Conservation (phyloP, 2,113 vertebrate genomes). For the Malurus elegans region DNA sequence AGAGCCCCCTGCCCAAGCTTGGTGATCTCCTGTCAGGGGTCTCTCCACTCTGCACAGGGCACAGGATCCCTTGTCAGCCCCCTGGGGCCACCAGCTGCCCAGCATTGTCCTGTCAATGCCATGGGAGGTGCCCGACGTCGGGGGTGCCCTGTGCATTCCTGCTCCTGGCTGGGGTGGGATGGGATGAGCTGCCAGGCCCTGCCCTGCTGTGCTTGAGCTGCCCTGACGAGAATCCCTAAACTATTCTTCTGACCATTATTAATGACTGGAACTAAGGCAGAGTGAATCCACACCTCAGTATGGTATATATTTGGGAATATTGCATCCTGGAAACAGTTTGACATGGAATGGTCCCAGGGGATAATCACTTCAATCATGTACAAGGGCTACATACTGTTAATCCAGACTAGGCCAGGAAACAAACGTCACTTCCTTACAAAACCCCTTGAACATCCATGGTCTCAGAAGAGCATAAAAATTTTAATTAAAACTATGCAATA, state of each 20-base stretch:
- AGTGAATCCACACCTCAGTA: background rate
- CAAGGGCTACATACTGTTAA: background rate
- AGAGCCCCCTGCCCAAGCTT: too few relatives aligned
- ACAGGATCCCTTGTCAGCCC: background rate
- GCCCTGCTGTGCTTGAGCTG: accelerated
- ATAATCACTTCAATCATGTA: background rate
- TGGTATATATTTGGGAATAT: background rate
- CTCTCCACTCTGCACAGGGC: too few relatives aligned
- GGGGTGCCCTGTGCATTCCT: background rate
- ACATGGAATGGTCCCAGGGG: background rate
- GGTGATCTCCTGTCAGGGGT: background rate
- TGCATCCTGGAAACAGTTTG: background rate
- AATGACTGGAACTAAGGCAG: background rate
- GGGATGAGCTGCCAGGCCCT: background rate
- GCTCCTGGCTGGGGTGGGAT: background rate
- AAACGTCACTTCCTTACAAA: background rate
- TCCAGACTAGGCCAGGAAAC: background rate
- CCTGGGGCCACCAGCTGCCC: background rate
- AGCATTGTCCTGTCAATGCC: background rate
- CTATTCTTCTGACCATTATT: background rate
- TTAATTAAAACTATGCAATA: background rate
- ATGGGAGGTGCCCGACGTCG: accelerated
- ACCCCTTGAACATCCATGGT: background rate
- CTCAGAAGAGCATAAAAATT: background rate
- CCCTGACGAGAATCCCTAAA: background rate